These are phyloP conservation scores for Capromys pilorides DNA, from an alignment of 2,797 vertebrate species.

Conservation along the genomic window DNA sequence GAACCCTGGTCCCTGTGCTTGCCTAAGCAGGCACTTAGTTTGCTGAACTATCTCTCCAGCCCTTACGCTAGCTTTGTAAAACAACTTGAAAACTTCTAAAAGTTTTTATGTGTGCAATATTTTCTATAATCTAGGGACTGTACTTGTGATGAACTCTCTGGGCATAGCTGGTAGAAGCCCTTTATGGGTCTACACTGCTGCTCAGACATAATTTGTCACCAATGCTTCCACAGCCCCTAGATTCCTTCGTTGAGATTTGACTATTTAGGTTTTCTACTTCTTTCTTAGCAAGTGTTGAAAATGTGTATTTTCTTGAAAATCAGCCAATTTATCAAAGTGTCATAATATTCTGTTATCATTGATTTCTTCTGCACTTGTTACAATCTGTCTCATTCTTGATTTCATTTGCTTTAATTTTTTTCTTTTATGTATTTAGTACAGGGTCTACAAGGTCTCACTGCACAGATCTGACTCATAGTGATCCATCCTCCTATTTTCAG, in stretches of 20 bases:
- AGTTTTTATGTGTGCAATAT: neutral
- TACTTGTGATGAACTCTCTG: neutral
- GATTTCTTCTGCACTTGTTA: conserved; percentile 14
- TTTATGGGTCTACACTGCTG: neutral
- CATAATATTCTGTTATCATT: neutral
- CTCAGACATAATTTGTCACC: neutral
- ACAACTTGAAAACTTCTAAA: neutral
- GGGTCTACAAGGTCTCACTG: too few species aligned
- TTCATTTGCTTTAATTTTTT: neutral
- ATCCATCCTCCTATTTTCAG: too few species aligned
- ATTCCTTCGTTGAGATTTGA: neutral
- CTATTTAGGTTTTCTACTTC: conserved; percentile 35
- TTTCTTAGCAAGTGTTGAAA: neutral
- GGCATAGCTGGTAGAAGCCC: neutral
- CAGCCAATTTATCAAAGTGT: too few species aligned
- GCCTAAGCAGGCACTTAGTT: too few species aligned
- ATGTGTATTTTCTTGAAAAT: conserved; percentile 34
- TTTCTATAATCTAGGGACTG: neutral
- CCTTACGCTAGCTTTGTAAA: neutral
- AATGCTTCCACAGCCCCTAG: rapidly evolving
- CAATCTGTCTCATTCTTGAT: neutral
- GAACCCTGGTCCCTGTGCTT: too few species aligned
- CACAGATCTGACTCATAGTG: too few species aligned
- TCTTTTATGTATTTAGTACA: too few species aligned
- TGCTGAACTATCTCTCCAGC: too few species aligned